Evolutionary conservation across 1,140 invertebrate genomes (phyloP).

Genomic region (Zophobas morio): DNA sequence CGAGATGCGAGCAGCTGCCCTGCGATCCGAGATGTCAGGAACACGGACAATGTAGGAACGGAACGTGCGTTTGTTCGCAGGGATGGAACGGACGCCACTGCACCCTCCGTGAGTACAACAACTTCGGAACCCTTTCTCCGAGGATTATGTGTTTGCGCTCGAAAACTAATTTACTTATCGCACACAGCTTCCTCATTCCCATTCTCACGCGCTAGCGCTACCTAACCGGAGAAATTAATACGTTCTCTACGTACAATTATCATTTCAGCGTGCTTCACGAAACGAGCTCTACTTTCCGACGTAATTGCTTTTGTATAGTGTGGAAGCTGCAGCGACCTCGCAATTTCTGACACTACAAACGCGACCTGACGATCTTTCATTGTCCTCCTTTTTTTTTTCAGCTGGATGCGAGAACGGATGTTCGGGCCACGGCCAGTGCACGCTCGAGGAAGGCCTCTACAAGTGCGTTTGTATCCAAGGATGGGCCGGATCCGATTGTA

Average conservation of each 20-base stretch:
- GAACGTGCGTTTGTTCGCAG: conserved; percentile 95
- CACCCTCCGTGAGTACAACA: conserved; percentile 87
- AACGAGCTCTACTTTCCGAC: conserved; percentile 2
- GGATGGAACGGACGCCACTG: conserved; percentile 98
- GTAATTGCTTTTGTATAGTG: background rate
- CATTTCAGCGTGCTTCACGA: conserved; percentile 3
- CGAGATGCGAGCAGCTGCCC: conserved; percentile 89
- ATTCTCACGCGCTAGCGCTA: conserved; percentile 12
- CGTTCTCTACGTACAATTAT: conserved; percentile 30
- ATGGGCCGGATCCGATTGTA: conserved; percentile 94
- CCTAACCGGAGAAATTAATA: conserved; percentile 30
- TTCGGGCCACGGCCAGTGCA: conserved; percentile 91
- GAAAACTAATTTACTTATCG: conserved; percentile 40
- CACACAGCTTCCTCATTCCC: conserved; percentile 31
- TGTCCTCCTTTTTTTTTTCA: conserved; percentile 66
- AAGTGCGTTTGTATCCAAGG: conserved; percentile 91
- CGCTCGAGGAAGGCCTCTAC: conserved; percentile 87
- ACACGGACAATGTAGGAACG: conserved; percentile 97
- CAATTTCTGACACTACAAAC: too few relatives aligned
- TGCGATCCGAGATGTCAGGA: conserved; percentile 94
- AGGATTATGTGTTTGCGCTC: conserved; percentile 36
- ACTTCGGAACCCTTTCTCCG: conserved; percentile 9
- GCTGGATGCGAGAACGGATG: conserved; percentile 97
- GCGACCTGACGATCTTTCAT: background rate
- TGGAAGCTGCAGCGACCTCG: too few relatives aligned